Evolutionary conservation across 2,888 invertebrate species (phyloP).

Genomic region (Scaptomyza parva): DNA sequence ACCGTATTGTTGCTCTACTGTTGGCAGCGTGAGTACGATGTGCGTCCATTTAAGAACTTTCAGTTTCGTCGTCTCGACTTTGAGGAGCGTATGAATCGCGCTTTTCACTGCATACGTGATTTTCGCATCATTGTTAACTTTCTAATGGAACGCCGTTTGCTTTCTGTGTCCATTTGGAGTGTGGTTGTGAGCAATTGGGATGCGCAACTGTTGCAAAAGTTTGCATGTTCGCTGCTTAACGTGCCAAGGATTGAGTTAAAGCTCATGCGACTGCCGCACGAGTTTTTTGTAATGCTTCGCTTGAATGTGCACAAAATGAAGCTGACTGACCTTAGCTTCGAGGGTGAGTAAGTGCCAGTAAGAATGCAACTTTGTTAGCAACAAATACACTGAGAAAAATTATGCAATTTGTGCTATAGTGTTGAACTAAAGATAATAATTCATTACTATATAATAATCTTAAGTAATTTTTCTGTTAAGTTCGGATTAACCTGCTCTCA

Average conservation of each 20-base stretch:
- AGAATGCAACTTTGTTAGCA: background rate
- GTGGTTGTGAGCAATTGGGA: constrained; percentile 47
- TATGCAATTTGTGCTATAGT: no score
- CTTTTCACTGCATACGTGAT: constrained; percentile 66
- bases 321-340: constrained; percentile 65
- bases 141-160: constrained; percentile 49
- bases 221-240: constrained; percentile 53
- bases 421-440: no score
- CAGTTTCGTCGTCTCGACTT: constrained; percentile 73
- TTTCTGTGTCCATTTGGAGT: constrained; percentile 53
- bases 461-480: no score
- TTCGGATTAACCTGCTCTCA: no score
- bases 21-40: constrained; percentile 83
- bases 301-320: constrained; percentile 52
- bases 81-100: constrained; percentile 72
- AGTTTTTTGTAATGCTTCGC: constrained; percentile 69
- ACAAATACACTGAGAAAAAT: background rate
- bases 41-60: constrained; percentile 78
- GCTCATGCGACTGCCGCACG: constrained; percentile 66
- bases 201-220: constrained; percentile 47
- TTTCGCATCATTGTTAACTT: constrained; percentile 73
- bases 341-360: constrained; percentile 53
- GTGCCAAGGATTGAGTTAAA: constrained; percentile 63
- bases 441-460: no score
- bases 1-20: constrained; percentile 74